Conservation (phyloP, 2,113 vertebrate species). For the Oreochromis tanganicae region DNA sequence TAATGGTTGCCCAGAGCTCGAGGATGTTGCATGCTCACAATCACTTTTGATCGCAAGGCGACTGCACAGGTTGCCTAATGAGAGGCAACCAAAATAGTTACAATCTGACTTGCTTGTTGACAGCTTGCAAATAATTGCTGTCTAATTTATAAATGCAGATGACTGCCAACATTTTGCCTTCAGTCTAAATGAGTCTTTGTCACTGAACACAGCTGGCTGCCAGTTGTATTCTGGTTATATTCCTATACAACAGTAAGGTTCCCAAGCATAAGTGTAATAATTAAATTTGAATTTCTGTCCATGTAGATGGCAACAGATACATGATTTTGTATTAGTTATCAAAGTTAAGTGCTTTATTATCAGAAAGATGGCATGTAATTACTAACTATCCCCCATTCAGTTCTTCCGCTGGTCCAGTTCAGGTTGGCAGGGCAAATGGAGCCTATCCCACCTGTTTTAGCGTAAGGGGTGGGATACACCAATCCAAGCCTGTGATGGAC, state of each 20-base stretch:
- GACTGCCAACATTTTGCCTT: background rate
- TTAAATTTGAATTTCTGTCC: background rate
- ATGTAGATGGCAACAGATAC: background rate
- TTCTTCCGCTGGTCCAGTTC: background rate
- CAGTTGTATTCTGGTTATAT: background rate
- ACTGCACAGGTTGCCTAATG: background rate
- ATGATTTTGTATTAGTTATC: background rate
- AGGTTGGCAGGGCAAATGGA: background rate
- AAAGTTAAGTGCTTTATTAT: background rate
- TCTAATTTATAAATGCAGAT: background rate
- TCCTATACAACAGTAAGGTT: background rate
- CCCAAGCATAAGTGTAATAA: background rate
- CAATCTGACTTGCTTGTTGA: background rate
- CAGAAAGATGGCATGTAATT: background rate
- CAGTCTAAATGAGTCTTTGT: background rate
- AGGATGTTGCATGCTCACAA: background rate
- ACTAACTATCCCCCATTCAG: background rate
- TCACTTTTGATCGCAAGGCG: accelerated
- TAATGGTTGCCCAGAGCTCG: background rate
- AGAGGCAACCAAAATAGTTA: background rate
- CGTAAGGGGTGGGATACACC: background rate
- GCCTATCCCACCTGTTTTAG: background rate
- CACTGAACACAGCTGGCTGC: background rate
- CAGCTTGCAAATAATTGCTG: background rate
- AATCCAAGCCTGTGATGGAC: background rate